phyloP scores from a whole-genome alignment of 2,888 invertebrate genomes.

The Odontocolon sp. region DNA sequence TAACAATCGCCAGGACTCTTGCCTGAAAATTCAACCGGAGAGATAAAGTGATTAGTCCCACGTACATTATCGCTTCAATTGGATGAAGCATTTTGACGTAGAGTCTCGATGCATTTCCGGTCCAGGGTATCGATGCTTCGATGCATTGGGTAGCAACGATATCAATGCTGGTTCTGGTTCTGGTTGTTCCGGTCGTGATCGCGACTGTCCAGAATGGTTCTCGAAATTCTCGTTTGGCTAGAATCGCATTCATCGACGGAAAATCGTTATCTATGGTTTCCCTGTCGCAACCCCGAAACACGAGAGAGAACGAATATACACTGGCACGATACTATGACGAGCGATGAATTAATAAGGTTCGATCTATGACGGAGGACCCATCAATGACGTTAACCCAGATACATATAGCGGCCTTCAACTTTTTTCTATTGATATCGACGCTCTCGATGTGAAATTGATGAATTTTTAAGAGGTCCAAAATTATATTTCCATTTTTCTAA shows the following conservation, averaged over 20 bases:
- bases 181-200: not conserved
- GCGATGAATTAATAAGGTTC: conserved; percentile 21
- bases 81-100: not conserved
- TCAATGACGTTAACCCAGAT: conserved; percentile 28
- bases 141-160: too few relatives aligned
- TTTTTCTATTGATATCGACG: not conserved
- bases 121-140: not conserved
- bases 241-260: conserved; percentile 53
- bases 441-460: not conserved
- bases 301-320: too few relatives aligned
- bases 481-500: not conserved
- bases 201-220: not conserved
- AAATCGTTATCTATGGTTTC: conserved; percentile 54
- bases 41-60: not conserved
- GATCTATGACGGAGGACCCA: not conserved
- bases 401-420: not conserved
- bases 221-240: not conserved
- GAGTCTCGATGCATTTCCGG: too few relatives aligned
- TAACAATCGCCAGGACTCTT: not conserved
- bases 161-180: too few relatives aligned
- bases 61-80: not conserved
- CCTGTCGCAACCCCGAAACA: not conserved
- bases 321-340: not conserved
- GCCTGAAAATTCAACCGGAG: not conserved
- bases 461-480: not conserved